Evolutionary conservation across 2,797 vertebrate genomes (phyloP), one percentile per base, ranked within the genome.

Genomic region (Micromesistius poutassou): DNA sequence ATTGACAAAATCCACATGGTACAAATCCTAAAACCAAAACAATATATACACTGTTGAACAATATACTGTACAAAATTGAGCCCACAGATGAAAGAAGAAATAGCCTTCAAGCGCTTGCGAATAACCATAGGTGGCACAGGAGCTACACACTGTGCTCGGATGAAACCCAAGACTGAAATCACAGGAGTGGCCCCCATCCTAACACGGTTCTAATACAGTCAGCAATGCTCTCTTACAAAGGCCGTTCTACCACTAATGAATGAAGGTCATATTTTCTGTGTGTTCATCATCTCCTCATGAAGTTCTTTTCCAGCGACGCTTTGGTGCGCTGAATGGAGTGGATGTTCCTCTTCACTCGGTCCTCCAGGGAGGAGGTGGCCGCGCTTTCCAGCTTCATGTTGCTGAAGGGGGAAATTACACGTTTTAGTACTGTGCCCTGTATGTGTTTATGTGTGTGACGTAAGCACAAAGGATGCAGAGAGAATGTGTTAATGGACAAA

Each of bases 331-430:
- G 98, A 8, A 99, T 94, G 79, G 96, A 97, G 91, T 99, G 94
- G 92, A 99, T 97, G 19, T 98, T 99, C 79, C 97, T 95, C 80
- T 97, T 99, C 42, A 99, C 96, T 8, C 97, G 86, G 74, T 99
- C 97, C 84, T 98, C 97, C 42, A 99, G 80, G 0, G 94, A 96
- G 0, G 97, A 98, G 2, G 94, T 95, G 6, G 96, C 90, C 0
- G 96, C 95, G 0, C 97, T 98, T 79, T 98, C 96, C 62, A 99
- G 91, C 87, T 98, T 98, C 91, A 99, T 94, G 50, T 96, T 90
- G 76, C 98, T 99, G 89, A n/a, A n/a, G 80, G 82, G 78, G 80
- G 50, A 66, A 30, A 73, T 77, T 78, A 75, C 77, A 13, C 28
- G 81, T 81, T 80, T 73, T 25, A 46, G 38, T 22, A 30, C 5